Percentiles rank a stretch among this genome's conserved stretches.
Conservation (phyloP, 30 jellyfish, hydroid and myxozoan genomes). For the Aurelia aurita complex sp. Pacific region DNA sequence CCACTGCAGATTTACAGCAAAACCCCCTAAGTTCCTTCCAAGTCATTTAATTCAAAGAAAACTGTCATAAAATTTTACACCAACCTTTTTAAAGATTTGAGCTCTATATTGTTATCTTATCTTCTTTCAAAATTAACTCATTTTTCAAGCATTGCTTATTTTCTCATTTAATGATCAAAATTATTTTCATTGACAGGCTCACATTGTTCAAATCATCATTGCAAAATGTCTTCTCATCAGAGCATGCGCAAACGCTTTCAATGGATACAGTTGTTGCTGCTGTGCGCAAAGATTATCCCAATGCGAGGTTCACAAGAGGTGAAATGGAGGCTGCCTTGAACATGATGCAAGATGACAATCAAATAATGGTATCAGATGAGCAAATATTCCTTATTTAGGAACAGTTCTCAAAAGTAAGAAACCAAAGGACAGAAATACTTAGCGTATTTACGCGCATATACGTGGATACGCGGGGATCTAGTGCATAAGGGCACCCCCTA, state of each 20-base stretch:
- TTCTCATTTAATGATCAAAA: background rate
- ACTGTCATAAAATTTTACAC: too few relatives aligned
- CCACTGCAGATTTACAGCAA: too few relatives aligned
- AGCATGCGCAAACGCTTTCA: slow-evolving; percentile 91
- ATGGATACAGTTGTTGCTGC: slow-evolving; percentile 56
- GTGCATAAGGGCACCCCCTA: too few relatives aligned
- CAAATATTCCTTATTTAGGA: slow-evolving; percentile 76
- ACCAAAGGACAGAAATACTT: too few relatives aligned
- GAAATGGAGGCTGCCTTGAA: slow-evolving; percentile 83
- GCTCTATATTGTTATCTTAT: too few relatives aligned
- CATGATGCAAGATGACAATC: slow-evolving; percentile 95
- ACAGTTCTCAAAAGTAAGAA: too few relatives aligned
- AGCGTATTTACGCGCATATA: too few relatives aligned
- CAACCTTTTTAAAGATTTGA: too few relatives aligned
- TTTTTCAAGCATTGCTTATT: background rate
- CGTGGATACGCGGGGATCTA: too few relatives aligned
- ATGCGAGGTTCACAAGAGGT: slow-evolving; percentile 61
- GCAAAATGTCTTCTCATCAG: slow-evolving; percentile 71
- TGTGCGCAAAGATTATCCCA: slow-evolving; percentile 79
- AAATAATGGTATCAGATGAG: slow-evolving; percentile 92
- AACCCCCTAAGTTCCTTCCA: too few relatives aligned
- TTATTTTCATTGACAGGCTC: slow-evolving; percentile 49
- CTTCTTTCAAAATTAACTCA: background rate
- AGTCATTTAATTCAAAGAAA: too few relatives aligned
- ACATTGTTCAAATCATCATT: slow-evolving; percentile 81